These are phyloP conservation scores for Drosophila asahinai DNA, from an alignment of 1,140 invertebrate species.

Conservation along the genomic window DNA sequence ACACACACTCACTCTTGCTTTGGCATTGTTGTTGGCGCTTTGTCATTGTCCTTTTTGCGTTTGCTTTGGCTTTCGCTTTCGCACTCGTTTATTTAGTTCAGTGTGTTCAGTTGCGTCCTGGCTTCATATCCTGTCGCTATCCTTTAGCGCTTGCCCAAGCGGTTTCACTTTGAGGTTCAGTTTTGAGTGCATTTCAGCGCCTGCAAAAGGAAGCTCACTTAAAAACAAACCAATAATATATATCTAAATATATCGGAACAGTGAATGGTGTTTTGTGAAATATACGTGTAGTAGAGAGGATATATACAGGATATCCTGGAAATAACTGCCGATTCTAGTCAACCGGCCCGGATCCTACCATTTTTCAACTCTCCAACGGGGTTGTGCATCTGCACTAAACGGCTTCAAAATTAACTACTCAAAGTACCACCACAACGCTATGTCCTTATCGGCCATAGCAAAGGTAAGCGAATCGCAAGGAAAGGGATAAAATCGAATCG, in stretches of 20 bases:
- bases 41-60: constrained; percentile 67
- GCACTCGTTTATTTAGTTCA: constrained; percentile 80
- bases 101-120: constrained; percentile 76
- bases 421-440: constrained; percentile 85
- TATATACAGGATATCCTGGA: constrained; percentile 2
- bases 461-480: constrained; percentile 71
- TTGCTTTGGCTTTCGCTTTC: constrained; percentile 76
- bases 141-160: constrained; percentile 56
- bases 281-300: neutral
- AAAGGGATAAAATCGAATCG: neutral
- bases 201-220: constrained; percentile 30
- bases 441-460: constrained; percentile 85
- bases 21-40: constrained; percentile 52
- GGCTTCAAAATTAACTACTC: constrained; percentile 85
- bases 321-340: constrained; percentile 13
- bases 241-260: constrained; percentile 10
- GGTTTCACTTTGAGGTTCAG: constrained; percentile 29
- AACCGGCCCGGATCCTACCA: constrained; percentile 32
- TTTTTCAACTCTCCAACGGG: constrained; percentile 32
- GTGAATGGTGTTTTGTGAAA: constrained; percentile 27
- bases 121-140: constrained; percentile 78
- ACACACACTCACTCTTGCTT: constrained; percentile 17
- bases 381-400: constrained; percentile 70
- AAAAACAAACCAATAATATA: constrained; percentile 28
- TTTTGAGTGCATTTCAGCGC: constrained; percentile 66